Evolutionary conservation across 1,140 invertebrate species (phyloP).

Genomic region (Rhyzopertha dominica): DNA sequence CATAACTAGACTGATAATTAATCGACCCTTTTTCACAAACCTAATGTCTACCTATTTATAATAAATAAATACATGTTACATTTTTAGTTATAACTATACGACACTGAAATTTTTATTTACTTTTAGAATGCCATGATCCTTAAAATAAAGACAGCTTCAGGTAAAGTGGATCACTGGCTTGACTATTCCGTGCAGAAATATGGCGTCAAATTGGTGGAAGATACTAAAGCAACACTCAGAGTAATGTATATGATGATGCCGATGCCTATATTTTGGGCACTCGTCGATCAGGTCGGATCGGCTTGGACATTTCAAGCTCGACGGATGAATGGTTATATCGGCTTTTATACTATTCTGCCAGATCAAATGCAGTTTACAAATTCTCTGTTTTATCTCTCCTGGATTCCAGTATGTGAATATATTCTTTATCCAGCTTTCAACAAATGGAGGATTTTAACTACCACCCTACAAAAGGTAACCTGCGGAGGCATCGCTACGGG

Average conservation of each 20-base stretch:
- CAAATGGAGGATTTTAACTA: constrained; percentile 55
- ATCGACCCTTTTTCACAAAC: too few species aligned
- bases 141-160: constrained; percentile 46
- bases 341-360: constrained; percentile 65
- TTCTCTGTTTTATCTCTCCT: constrained; percentile 75
- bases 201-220: constrained; percentile 61
- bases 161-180: constrained; percentile 66
- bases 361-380: constrained; percentile 88
- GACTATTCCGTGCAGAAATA: constrained; percentile 76
- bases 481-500: constrained; percentile 80
- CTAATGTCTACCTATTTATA: too few species aligned
- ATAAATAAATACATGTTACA: too few species aligned
- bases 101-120: too few species aligned
- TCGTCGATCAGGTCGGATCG: constrained; percentile 86
- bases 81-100: too few species aligned
- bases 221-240: constrained; percentile 68
- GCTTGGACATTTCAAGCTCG: constrained; percentile 93
- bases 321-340: constrained; percentile 79
- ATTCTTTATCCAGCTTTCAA: constrained; percentile 55
- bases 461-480: constrained; percentile 70
- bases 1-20: too few species aligned
- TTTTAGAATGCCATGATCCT: constrained; percentile 46
- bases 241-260: constrained; percentile 77
- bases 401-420: constrained; percentile 85
- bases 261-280: constrained; percentile 84